Evolutionary conservation across 2,888 invertebrate genomes (phyloP).

Genomic region (Creontiades dilutus): DNA sequence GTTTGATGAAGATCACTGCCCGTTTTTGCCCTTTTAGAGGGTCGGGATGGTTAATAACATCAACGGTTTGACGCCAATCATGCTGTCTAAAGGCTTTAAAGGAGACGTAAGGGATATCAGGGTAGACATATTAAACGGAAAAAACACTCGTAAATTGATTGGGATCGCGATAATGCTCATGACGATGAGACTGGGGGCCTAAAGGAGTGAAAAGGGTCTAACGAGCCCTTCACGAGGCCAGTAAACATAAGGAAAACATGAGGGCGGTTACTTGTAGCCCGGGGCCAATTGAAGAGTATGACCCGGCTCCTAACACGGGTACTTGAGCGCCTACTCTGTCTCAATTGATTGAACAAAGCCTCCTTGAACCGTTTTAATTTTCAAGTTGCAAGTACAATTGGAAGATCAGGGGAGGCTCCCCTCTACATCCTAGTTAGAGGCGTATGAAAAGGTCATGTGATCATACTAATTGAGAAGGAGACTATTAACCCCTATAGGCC

Average conservation of each 20-base stretch:
- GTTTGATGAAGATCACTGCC: too few species aligned
- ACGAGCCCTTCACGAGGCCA: constrained; percentile 2
- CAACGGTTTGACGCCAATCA: too few species aligned
- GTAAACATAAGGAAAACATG: constrained; percentile 58
- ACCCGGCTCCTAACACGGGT: constrained; percentile 34
- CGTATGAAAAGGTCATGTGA: background rate
- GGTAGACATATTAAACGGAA: background rate
- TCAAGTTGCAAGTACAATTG: background rate
- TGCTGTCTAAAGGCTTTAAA: too few species aligned
- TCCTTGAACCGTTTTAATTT: constrained; percentile 2
- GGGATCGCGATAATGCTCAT: constrained; percentile 19
- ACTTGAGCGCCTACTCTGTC: constrained; percentile 37
- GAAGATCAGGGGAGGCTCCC: background rate
- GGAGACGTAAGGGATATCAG: too few species aligned
- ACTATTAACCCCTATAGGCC: background rate
- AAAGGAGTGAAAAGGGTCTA: background rate
- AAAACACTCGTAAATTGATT: constrained; percentile 15
- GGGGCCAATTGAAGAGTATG: constrained; percentile 56
- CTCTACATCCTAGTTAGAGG: background rate
- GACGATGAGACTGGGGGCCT: background rate
- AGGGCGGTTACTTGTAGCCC: constrained; percentile 32
- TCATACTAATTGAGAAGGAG: background rate
- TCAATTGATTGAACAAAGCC: constrained; percentile 48
- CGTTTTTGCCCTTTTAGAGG: too few species aligned
- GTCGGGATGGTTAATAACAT: too few species aligned